Conservation (phyloP, 2,113 vertebrate species). For the Mirounga angustirostris region DNA sequence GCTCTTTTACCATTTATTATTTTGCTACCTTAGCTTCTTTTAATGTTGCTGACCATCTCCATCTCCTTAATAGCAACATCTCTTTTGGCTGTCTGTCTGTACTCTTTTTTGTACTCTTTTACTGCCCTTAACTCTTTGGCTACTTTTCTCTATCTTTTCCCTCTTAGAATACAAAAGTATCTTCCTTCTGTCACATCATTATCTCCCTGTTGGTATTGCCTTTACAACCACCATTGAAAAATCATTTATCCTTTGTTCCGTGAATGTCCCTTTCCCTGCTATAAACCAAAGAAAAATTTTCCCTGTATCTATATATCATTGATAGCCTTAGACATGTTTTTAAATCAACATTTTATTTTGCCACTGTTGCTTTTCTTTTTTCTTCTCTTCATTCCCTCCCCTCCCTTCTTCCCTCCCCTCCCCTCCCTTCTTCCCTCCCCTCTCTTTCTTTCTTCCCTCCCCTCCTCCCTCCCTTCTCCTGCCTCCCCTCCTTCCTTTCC, state of each 20-base stretch:
- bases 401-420: too few species aligned
- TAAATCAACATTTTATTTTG: not conserved
- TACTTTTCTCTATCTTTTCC: not conserved
- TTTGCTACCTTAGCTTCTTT: not conserved
- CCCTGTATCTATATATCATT: not conserved
- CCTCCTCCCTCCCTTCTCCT: too few species aligned
- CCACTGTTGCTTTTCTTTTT: not conserved
- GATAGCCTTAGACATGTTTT: not conserved
- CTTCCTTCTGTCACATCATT: not conserved
- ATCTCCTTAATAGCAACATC: not conserved
- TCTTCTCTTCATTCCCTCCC: too few species aligned
- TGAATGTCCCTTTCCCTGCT: not conserved
- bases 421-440: too few species aligned
- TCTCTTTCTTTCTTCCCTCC: too few species aligned
- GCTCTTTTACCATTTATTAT: not conserved
- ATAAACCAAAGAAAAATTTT: not conserved
- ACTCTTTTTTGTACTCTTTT: not conserved
- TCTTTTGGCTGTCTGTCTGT: not conserved
- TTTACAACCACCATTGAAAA: not conserved
- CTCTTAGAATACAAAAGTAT: not conserved
- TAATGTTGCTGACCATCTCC: not conserved
- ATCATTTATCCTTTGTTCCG: not conserved
- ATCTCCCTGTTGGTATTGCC: not conserved
- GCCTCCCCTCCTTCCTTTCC: too few species aligned
- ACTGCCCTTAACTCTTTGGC: not conserved